A percentile compares a stretch with the other conserved stretches of the same genome.
These are phyloP conservation scores for Tyrannus savana DNA, from an alignment of 2,113 vertebrate species.

Conservation along the genomic window DNA sequence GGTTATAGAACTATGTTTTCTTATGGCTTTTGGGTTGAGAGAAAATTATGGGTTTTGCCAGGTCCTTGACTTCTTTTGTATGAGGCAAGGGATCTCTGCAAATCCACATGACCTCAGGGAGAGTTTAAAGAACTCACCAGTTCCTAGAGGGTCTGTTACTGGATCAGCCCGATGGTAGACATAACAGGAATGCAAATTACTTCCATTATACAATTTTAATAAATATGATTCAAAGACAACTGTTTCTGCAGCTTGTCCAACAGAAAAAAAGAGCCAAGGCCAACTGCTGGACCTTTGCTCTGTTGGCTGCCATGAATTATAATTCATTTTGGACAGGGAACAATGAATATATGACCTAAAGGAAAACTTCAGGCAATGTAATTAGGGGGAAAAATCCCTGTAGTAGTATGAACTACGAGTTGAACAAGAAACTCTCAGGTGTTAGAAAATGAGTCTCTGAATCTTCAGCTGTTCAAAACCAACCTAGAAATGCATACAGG, in stretches of 20 bases:
- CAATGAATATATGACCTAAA: neutral
- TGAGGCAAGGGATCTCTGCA: neutral
- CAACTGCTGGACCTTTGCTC: too few relatives aligned
- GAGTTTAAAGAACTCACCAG: neutral
- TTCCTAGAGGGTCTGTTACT: neutral
- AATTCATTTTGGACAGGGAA: neutral
- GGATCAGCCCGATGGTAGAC: neutral
- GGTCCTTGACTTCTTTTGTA: neutral
- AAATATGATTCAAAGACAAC: neutral
- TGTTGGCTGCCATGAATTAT: too few relatives aligned
- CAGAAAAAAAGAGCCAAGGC: neutral
- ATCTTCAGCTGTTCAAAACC: neutral
- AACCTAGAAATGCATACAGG: neutral
- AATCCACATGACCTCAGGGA: neutral
- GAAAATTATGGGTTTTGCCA: neutral
- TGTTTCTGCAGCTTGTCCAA: neutral
- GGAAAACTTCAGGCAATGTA: neutral
- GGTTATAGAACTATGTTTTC: neutral
- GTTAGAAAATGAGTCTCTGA: neutral
- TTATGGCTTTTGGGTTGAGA: neutral
- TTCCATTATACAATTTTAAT: constrained; percentile 49
- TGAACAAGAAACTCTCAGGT: neutral
- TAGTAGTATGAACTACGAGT: neutral
- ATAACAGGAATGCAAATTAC: constrained; percentile 38
- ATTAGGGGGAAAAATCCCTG: neutral